A percentile compares a stretch with the other conserved stretches of the same genome.
phyloP scores from a whole-genome alignment of 2,113 vertebrate genomes.

The Actenoides hombroni region DNA sequence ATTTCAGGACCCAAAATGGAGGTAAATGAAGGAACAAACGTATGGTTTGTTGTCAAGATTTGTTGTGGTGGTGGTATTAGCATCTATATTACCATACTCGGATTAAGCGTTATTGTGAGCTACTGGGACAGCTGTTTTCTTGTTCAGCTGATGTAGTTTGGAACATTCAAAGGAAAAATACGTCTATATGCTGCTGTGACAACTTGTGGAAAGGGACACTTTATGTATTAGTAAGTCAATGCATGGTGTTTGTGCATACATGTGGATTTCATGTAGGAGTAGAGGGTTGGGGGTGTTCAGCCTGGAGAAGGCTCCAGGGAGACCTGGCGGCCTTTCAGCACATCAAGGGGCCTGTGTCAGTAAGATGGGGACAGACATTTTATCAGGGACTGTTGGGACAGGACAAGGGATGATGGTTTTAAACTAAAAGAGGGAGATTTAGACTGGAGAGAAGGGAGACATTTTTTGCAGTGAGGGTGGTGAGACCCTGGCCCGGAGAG shows the following conservation, averaged over 20 bases:
- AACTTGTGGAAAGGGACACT: background rate
- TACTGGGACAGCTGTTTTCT: background rate
- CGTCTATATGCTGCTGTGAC: background rate
- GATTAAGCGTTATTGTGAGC: background rate
- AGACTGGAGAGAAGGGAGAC: background rate
- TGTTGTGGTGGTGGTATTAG: background rate
- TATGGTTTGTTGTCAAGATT: fast-evolving
- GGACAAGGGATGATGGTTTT: background rate
- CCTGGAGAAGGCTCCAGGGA: background rate
- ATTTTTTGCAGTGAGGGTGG: background rate
- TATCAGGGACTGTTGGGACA: background rate
- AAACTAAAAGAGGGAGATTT: background rate
- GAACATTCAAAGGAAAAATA: background rate
- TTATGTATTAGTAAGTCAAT: background rate
- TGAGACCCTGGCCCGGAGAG: background rate
- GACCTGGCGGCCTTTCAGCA: background rate
- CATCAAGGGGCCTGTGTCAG: background rate
- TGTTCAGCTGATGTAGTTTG: background rate
- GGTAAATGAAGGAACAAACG: background rate
- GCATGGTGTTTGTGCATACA: fast-evolving
- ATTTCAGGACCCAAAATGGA: slow-evolving; percentile 29
- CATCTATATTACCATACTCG: fast-evolving
- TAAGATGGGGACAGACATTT: background rate
- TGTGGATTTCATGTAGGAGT: fast-evolving
- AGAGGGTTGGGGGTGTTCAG: background rate